Conservation (phyloP, 2,888 invertebrate species). For the Galerucella calmariensis region DNA sequence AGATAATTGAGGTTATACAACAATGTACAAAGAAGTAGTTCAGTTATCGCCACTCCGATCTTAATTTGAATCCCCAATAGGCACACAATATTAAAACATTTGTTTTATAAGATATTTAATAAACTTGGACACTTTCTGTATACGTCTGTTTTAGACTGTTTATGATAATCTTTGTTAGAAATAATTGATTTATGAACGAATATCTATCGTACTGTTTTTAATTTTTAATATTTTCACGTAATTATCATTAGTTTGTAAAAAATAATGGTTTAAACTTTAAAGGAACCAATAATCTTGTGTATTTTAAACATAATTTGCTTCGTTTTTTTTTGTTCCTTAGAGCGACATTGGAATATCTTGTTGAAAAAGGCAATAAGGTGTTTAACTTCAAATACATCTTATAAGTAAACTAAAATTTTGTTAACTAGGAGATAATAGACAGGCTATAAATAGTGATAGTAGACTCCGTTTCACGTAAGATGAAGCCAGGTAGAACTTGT, state of each 20-base stretch:
- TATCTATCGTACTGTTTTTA: not conserved
- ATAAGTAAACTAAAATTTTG: no score
- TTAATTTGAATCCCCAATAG: no score
- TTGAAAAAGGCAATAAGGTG: constrained; percentile 2
- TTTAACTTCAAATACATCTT: no score
- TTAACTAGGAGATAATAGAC: no score
- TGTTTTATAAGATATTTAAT: not conserved
- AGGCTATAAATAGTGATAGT: no score
- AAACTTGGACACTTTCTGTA: constrained; percentile 11
- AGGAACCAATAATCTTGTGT: no score
- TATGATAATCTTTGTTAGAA: constrained; percentile 4
- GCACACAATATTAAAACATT: no score
- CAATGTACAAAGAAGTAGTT: no score
- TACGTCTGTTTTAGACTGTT: constrained; percentile 21
- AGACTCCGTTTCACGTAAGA: no score
- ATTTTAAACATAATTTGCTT: not conserved
- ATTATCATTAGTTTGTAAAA: constrained; percentile 24
- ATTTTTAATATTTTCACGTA: constrained; percentile 7
- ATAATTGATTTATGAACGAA: not conserved
- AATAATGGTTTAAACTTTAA: not conserved
- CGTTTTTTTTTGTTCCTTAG: not conserved
- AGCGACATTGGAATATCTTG: not conserved
- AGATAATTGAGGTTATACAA: no score
- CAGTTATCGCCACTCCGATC: no score
- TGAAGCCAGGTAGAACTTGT: no score